Evolutionary conservation across 1,140 invertebrate genomes (phyloP).

Genomic region (Meloidogyne hapla): DNA sequence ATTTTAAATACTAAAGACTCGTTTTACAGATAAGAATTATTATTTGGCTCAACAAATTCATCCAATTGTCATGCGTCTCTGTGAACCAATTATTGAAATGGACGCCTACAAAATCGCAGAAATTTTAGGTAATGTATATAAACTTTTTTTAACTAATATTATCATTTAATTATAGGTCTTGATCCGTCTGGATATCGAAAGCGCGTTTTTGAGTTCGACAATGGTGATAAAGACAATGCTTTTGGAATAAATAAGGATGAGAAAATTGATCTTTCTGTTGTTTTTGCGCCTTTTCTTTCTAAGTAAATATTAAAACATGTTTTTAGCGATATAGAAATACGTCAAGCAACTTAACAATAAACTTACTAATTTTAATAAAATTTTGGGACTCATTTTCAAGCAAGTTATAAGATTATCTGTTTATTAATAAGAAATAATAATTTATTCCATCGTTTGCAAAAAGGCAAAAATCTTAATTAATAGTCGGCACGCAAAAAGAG

Average conservation of each 20-base stretch:
- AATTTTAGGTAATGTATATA: conserved; percentile 73
- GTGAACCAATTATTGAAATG: conserved; percentile 89
- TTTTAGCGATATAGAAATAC: too few relatives aligned
- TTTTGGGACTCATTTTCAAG: too few relatives aligned
- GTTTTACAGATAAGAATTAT: conserved; percentile 63
- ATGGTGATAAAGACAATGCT: neutral
- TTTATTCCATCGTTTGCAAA: too few relatives aligned
- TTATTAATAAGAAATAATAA: too few relatives aligned
- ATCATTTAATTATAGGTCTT: conserved; percentile 23
- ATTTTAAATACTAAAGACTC: neutral
- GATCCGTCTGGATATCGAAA: conserved; percentile 34
- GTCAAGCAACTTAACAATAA: too few relatives aligned
- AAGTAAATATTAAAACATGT: too few relatives aligned
- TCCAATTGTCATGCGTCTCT: conserved; percentile 87
- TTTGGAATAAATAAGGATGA: conserved; percentile 7
- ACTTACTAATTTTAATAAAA: too few relatives aligned
- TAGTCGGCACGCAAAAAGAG: too few relatives aligned
- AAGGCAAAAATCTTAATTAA: too few relatives aligned
- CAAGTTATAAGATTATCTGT: too few relatives aligned
- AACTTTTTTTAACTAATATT: conserved; percentile 10
- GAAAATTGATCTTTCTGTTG: neutral
- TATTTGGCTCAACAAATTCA: conserved; percentile 73
- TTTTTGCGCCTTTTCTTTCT: conserved; percentile 9
- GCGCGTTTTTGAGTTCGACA: neutral
- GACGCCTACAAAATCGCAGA: conserved; percentile 85